phyloP scores from a whole-genome alignment of 2,113 vertebrate species.

The Centropristis striata region DNA sequence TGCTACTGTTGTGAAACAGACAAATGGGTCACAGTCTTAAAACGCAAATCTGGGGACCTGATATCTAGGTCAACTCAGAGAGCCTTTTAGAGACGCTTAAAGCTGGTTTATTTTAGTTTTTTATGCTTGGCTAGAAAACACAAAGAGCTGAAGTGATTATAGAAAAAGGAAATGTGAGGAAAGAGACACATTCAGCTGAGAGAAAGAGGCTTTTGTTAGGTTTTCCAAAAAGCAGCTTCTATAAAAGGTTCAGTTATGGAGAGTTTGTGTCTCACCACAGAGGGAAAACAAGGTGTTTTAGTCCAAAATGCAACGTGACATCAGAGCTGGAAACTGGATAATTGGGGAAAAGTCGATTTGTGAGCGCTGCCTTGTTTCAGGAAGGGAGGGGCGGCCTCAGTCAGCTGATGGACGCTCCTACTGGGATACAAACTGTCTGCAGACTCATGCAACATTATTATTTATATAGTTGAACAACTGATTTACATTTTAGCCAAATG shows the following conservation, averaged over 20 bases:
- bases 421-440: conserved; percentile 25
- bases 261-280: conserved; percentile 28
- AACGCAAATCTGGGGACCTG: conserved; percentile 49
- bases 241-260: conserved; percentile 1
- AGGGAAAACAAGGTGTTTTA: conserved; percentile 52
- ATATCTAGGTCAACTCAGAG: conserved; percentile 61
- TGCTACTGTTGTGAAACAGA: conserved; percentile 69
- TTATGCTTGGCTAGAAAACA: conserved; percentile 38
- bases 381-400: conserved; percentile 19
- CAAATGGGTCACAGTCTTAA: conserved; percentile 49
- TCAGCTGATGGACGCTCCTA: conserved; percentile 39
- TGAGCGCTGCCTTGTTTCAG: conserved; percentile 61
- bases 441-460: conserved; percentile 13
- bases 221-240: conserved; percentile 3
- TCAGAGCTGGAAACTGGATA: conserved; percentile 52
- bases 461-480: neutral
- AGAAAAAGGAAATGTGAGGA: conserved; percentile 15
- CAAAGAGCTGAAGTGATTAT: conserved; percentile 15
- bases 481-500: no score
- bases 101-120: conserved; percentile 28
- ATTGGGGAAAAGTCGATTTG: conserved; percentile 59
- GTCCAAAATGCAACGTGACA: conserved; percentile 37
- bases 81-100: conserved; percentile 1
- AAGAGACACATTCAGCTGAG: neutral
- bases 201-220: neutral